These are phyloP conservation scores for Synanthedon vespiformis DNA, from an alignment of 2,888 invertebrate species.

Conservation along the genomic window DNA sequence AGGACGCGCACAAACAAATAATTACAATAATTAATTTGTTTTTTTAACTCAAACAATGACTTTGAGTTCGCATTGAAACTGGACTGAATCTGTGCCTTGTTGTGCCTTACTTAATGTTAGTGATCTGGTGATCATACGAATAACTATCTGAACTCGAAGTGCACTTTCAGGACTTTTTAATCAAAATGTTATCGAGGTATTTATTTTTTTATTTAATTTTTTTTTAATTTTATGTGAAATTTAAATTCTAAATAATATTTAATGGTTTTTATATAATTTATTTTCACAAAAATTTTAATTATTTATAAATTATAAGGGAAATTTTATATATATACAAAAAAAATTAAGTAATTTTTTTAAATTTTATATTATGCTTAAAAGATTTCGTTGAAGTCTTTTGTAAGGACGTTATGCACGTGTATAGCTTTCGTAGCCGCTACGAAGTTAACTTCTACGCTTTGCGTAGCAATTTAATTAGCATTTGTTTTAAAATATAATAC, in stretches of 20 bases:
- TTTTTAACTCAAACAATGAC: conserved; percentile 1
- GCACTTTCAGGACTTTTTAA: conserved; percentile 27
- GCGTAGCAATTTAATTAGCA: conserved; percentile 12
- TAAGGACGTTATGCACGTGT: conserved; percentile 4
- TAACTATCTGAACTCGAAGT: conserved; percentile 14
- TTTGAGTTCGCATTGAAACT: conserved; percentile 6
- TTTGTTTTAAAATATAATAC: too few relatives aligned
- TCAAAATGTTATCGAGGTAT: conserved; percentile 38
- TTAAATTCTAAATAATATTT: too few relatives aligned
- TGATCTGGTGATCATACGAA: conserved; percentile 31
- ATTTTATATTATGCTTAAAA: background rate
- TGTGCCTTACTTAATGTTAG: conserved; percentile 38
- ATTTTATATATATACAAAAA: too few relatives aligned
- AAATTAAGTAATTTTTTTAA: too few relatives aligned
- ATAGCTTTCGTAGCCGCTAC: conserved; percentile 23
- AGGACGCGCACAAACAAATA: conserved; percentile 30
- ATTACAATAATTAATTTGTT: background rate
- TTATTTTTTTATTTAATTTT: conserved; percentile 2
- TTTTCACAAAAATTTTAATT: too few relatives aligned
- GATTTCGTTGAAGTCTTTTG: conserved; percentile 27
- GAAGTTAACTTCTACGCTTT: conserved; percentile 18
- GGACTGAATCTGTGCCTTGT: conserved; percentile 28
- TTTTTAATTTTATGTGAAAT: too few relatives aligned
- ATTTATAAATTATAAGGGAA: too few relatives aligned
- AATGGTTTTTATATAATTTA: too few relatives aligned